Evolutionary conservation across 2,888 invertebrate genomes (phyloP).

Genomic region (Steromphala cineraria): DNA sequence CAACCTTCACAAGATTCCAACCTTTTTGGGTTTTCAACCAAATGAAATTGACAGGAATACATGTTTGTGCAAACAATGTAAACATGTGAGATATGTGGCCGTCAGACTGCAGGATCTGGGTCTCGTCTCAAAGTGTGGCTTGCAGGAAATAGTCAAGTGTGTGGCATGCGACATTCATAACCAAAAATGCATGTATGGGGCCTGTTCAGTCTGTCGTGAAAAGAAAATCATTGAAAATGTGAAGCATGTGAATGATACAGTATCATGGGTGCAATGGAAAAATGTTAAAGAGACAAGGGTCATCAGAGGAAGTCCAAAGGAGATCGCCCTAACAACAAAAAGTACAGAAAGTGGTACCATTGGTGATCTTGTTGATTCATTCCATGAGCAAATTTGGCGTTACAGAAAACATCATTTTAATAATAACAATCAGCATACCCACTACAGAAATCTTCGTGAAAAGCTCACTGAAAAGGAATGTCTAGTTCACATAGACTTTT

Average conservation of each 20-base stretch:
- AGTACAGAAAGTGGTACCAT: conserved; percentile 10
- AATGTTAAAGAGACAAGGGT: conserved; percentile 24
- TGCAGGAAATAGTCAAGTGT: neutral
- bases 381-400: neutral
- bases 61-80: no score
- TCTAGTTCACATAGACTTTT: conserved; percentile 68
- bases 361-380: conserved; percentile 17
- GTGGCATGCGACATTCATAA: conserved; percentile 19
- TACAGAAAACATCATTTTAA: conserved; percentile 9
- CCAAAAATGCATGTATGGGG: conserved; percentile 33
- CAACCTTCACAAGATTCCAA: conserved; percentile 27
- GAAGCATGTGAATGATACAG: conserved; percentile 25
- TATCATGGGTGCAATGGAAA: conserved; percentile 29
- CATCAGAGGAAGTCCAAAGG: conserved; percentile 17
- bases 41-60: no score
- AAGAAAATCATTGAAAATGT: neutral
- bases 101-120: no score
- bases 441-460: conserved; percentile 40
- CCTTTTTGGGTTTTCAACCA: no score
- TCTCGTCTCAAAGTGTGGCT: no score
- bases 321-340: conserved; percentile 23
- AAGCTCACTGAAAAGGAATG: conserved; percentile 40
- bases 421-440: conserved; percentile 56
- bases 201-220: conserved; percentile 22
- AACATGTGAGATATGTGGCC: no score